Conservation (phyloP, 35 echinoderm and acorn worm species). For the Anneissia japonica region DNA sequence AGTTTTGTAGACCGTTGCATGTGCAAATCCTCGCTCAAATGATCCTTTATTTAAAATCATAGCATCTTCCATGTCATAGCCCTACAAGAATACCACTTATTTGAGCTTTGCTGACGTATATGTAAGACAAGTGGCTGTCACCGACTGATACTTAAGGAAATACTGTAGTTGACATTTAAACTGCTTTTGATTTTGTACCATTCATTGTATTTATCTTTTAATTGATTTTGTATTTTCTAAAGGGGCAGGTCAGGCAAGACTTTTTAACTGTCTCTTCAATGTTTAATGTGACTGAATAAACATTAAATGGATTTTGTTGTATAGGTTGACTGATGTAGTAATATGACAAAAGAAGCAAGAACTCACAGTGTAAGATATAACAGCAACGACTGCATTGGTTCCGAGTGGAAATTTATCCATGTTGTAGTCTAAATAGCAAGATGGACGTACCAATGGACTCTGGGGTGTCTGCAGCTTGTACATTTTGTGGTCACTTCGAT, state of each 20-base stretch:
- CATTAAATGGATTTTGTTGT: no score
- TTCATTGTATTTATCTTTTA: no score
- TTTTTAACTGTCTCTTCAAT: no score
- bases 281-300: no score
- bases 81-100: conserved; percentile 43
- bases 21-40: conserved; percentile 83
- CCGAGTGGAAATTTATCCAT: conserved; percentile 88
- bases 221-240: no score
- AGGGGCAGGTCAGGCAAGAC: no score
- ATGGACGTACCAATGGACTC: conserved; percentile 70
- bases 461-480: conserved; percentile 82
- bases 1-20: conserved; percentile 79
- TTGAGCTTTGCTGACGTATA: no score
- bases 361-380: conserved; percentile 98
- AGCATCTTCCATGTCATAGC: conserved; percentile 98
- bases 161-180: no score
- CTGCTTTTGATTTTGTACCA: no score
- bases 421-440: conserved; percentile 42
- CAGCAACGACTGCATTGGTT: conserved; percentile 93
- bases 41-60: conserved; percentile 92
- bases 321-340: no score
- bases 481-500: conserved; percentile 85
- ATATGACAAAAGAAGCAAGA: neutral
- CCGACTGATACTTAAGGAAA: no score
- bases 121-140: no score